Conservation (phyloP, 2,113 vertebrate species). For the Tachysurus fulvidraco region DNA sequence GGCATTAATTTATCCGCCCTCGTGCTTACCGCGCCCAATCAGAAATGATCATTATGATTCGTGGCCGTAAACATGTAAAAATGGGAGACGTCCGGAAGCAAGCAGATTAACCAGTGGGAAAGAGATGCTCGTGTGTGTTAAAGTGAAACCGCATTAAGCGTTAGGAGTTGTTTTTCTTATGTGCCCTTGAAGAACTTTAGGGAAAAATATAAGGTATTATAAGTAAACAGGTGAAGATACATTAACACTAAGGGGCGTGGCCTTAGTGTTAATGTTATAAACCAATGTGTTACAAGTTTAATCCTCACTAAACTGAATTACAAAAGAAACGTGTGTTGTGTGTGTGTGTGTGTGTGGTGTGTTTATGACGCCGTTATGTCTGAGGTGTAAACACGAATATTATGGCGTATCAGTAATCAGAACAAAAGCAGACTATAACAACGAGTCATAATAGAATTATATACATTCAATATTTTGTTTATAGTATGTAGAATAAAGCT, state of each 20-base stretch:
- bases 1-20: slow-evolving; percentile 47
- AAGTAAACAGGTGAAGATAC: not conserved
- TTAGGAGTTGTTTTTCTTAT: not conserved
- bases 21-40: slow-evolving; percentile 51
- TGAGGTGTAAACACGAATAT: not conserved
- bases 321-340: not conserved
- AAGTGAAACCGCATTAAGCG: too few species aligned
- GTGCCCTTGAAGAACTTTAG: not conserved
- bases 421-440: not conserved
- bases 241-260: not conserved
- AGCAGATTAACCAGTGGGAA: not conserved
- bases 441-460: not conserved
- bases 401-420: too few species aligned
- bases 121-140: not conserved
- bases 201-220: not conserved
- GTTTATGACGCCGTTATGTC: not conserved
- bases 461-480: not conserved
- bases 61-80: slow-evolving; percentile 57
- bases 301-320: not conserved
- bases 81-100: slow-evolving; percentile 26
- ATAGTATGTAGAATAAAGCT: too few species aligned
- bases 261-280: not conserved
- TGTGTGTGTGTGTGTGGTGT: not conserved
- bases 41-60: slow-evolving; percentile 40
- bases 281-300: not conserved